Evolutionary conservation across 2,888 invertebrate genomes (phyloP), one percentile per base, ranked within the genome.

Genomic region (Strigamia crassipes): DNA sequence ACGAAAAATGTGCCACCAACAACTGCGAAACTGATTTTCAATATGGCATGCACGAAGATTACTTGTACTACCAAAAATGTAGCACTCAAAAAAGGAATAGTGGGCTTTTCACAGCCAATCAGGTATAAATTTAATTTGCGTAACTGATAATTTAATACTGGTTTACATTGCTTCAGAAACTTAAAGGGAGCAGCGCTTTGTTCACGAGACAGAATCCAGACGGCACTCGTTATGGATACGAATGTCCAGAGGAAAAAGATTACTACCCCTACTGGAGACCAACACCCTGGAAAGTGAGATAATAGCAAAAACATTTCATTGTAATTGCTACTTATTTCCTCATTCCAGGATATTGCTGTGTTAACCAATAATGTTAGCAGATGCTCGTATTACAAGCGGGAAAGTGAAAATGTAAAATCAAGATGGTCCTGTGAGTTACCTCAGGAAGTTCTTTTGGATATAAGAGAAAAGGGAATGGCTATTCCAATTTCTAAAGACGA

Each of bases 201-300:
- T 85, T 86, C 83, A 88, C 88, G 0, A 84, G 88, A 78, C 87
- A 88, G 84, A 87, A 88, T 81, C 86, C 86, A 0, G 86, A 86
- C 82, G 87, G 87, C n/a, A 86, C 86, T 82, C 85, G 86, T 18
- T 84, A 85, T 84, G 88, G 87, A 12, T 88, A 88, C 82, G 88
- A 88, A 83, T 88, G 88, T 82, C 87, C 88, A 9, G 88, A 88
- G 82, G 88, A 88, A 83, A 84, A 87, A 66, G 88, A 88, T 85
- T 87, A 88, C 84, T 88, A 86, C 84, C 88, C 88, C 0, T 88
- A 88, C 84, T 88, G 87, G 87, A 87, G 88, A 81, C 88, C 88
- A 0, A 86, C 86, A 12, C 87, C 86, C 13, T 88, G 88, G 88
- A 86, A 85, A 83, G 88, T 88, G 15, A 73, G 81, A 42, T 18